Conservation (phyloP, 2,888 invertebrate genomes). For the Athrips mouffetella region DNA sequence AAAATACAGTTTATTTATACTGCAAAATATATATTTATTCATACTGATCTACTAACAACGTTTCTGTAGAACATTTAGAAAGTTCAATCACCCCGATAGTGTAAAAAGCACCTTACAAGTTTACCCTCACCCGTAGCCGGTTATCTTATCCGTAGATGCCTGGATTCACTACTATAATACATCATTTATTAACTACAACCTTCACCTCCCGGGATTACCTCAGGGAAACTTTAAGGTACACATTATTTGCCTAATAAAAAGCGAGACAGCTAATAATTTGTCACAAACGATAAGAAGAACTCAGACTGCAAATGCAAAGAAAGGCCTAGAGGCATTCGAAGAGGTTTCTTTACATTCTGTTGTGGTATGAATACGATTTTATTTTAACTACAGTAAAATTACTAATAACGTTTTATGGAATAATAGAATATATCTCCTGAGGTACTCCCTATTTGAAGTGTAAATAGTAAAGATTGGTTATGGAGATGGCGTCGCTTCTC, state of each 20-base stretch:
- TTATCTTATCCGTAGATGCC: slow-evolving; percentile 45
- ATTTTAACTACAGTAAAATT: too few relatives aligned
- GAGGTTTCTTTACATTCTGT: too few relatives aligned
- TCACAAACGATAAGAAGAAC: too few relatives aligned
- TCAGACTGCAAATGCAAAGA: too few relatives aligned
- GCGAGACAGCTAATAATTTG: too few relatives aligned
- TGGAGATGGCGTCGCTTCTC: slow-evolving; percentile 77
- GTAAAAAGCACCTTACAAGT: slow-evolving; percentile 63
- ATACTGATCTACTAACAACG: slow-evolving; percentile 70
- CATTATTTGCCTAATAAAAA: too few relatives aligned
- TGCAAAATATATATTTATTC: slow-evolving; percentile 36
- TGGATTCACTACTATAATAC: slow-evolving; percentile 55
- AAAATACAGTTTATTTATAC: slow-evolving; percentile 2
- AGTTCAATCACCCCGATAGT: slow-evolving; percentile 50
- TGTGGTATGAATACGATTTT: too few relatives aligned
- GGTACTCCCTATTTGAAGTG: slow-evolving; percentile 55
- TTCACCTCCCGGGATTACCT: slow-evolving; percentile 54
- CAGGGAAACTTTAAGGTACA: too few relatives aligned
- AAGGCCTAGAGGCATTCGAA: too few relatives aligned
- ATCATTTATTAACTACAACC: slow-evolving; percentile 55
- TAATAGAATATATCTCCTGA: slow-evolving; percentile 43
- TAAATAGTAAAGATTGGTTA: slow-evolving; percentile 76
- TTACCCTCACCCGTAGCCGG: slow-evolving; percentile 61
- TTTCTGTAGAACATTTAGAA: slow-evolving; percentile 52
- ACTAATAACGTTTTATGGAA: too few relatives aligned